Evolutionary conservation across 2,888 invertebrate genomes (phyloP).

Genomic region (Cheilosia pagana): DNA sequence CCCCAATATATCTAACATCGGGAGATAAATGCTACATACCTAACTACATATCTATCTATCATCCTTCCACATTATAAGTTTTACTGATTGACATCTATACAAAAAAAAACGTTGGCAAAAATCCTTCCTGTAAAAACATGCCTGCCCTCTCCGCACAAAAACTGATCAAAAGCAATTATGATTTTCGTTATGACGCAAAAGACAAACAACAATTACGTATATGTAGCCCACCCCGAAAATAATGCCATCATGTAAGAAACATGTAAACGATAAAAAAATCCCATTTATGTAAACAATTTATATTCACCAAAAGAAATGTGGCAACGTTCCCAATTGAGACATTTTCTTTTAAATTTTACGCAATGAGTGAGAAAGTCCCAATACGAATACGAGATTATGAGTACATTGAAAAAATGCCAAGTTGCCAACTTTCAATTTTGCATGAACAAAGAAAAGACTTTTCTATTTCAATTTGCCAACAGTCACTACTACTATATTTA

Average conservation of each 20-base stretch:
- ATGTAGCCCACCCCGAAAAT: neutral
- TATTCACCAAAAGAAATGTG: slow-evolving; percentile 16
- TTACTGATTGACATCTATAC: too few species aligned
- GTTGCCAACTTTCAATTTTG: neutral
- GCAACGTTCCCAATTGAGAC: slow-evolving; percentile 13
- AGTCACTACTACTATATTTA: neutral
- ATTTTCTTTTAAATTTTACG: slow-evolving; percentile 9
- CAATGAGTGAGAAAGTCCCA: slow-evolving; percentile 14
- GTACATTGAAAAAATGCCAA: neutral
- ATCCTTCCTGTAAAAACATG: too few species aligned
- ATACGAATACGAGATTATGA: too few species aligned
- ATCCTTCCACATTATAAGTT: too few species aligned
- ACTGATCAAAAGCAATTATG: neutral
- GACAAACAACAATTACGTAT: neutral
- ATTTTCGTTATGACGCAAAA: neutral
- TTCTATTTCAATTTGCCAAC: neutral
- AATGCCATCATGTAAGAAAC: neutral
- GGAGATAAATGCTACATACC: too few species aligned
- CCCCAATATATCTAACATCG: too few species aligned
- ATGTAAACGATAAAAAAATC: neutral
- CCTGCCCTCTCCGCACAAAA: neutral
- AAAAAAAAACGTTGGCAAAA: too few species aligned
- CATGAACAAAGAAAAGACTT: neutral
- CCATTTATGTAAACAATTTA: slow-evolving; percentile 11
- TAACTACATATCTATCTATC: too few species aligned